Conservation (phyloP, 2,888 invertebrate species). For the Plusia festucae region DNA sequence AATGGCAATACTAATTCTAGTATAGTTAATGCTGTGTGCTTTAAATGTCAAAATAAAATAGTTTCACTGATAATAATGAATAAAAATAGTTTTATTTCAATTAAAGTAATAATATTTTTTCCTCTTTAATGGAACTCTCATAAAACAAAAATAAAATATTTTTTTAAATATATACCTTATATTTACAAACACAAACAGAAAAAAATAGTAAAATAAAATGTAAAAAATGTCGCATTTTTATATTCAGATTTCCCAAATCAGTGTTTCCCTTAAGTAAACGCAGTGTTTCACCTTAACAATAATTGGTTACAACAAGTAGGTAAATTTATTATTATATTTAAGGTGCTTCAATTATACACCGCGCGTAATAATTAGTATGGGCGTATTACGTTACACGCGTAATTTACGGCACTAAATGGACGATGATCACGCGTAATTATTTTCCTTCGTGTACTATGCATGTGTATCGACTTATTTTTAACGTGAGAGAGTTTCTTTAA, state of each 20-base stretch:
- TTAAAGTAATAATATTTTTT: no score
- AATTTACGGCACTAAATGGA: conserved; percentile 76
- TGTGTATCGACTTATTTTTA: conserved; percentile 63
- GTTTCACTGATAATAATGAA: no score
- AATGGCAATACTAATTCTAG: no score
- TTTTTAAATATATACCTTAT: no score
- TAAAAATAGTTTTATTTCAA: no score
- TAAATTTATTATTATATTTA: conserved; percentile 67
- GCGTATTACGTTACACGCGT: conserved; percentile 73
- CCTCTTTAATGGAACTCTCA: no score
- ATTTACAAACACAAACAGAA: no score
- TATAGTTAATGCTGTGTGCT: no score
- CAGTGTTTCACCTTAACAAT: conserved; percentile 59
- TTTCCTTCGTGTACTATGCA: conserved; percentile 66
- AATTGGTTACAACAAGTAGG: conserved; percentile 66
- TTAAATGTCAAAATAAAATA: no score
- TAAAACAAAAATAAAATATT: no score
- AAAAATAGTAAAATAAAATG: no score
- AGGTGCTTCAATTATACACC: conserved; percentile 65
- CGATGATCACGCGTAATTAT: conserved; percentile 78
- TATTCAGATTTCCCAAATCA: not conserved
- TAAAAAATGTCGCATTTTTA: no score
- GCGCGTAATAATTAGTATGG: conserved; percentile 70
- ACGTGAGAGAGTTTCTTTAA: conserved; percentile 49
- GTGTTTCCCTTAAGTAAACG: conserved; percentile 2